Base-by-base conservation (phyloP, 2,888 invertebrate species). In the Anoncus sp. region DNA sequence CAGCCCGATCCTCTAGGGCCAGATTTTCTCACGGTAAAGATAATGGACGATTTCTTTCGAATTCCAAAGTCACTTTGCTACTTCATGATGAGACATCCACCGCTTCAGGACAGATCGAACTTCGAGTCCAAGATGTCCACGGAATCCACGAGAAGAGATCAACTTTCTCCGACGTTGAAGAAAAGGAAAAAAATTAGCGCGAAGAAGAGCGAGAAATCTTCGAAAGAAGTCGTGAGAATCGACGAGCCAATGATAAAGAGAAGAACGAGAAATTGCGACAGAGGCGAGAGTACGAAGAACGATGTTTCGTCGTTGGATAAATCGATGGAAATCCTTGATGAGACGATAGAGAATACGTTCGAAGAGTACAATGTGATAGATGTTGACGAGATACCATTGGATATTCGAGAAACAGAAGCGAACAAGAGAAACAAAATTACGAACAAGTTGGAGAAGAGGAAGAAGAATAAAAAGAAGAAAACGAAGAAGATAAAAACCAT, bases 11-110 rank as follows among this genome's bases (percentile, higher is more conserved):
- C 77, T 16, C 63, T 75, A 62, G 77, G 77, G 71, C 71, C 74
- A 47, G 77, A 72, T 80, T 80, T 80, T 77, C 77, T 75, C 35
- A 75, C 77, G 67, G 77, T 75, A 45, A n/a, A n/a, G n/a, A n/a
- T n/a, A n/a, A n/a, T n/a, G n/a, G n/a, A n/a, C n/a, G n/a, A n/a
- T n/a, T n/a, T n/a, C n/a, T n/a, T n/a, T 80, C 80, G 75, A 63
- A 77, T 80, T 6, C 80, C 80, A 66, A 75, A 80, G 20, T 75
- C 80, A 59, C 71, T 77, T 62, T 75, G 77, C 67, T 69, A 75
- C 77, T 75, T 63, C 67, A 75, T 77, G 65, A 71, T 72, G 53
- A 75, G 59, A 40, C 74, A 77, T 45, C 63, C 71, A 35, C 49
- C 60, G 24, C 60, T 53, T 10, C 43, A 53, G 49, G 66, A 63